Base-by-base conservation (phyloP, 1,140 invertebrate species). In the Mamestra configurata region DNA sequence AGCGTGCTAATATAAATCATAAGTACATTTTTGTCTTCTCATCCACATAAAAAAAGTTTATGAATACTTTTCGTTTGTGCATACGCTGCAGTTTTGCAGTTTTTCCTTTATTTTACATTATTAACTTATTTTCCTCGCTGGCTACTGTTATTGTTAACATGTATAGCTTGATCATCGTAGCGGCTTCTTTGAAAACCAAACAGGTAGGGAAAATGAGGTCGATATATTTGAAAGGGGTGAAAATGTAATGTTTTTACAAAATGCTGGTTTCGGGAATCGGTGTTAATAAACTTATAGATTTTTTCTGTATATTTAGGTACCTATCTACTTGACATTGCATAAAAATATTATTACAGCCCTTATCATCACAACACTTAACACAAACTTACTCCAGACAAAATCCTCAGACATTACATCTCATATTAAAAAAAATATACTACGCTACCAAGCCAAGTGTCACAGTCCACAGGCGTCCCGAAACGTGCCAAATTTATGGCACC, bases 381-480 rank as follows among this genome's bases (percentile, higher is more conserved):
- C 1, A 61, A 61, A 8, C 24, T n/a, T 31, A 35, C 1, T 18
- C 22, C 11, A 10, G 11, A 0, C n/a, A 31, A 40, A 64, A 37
- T 20, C n/a, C 15, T 40, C 18, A 35, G 35, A 20, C 18, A 64
- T 18, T 57, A 64, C 59, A 40, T 6, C 10, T 20, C 59, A 40
- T 64, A 64, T 64, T 68, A 68, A 68, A 68, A 66, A 68, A 68
- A 68, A 40, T 40, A 10, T 40, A 27, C 55, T 61, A 61, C 27
- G 18, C 27, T 61, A n/a, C 61, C 61, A 18, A 37, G 31, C 59
- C 31, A 64, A 64, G 35, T 64, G 59, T 64, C 64, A 46, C 64
- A 13, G 20, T 15, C 64, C 20, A 35, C 61, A n/a, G 18, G 40
- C 40, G 64, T 24, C 40, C 64, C 37, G 7, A 31, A 68, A 46